Base-by-base conservation (phyloP, 2,888 invertebrate genomes). In the Heteromyza rotundicornis region DNA sequence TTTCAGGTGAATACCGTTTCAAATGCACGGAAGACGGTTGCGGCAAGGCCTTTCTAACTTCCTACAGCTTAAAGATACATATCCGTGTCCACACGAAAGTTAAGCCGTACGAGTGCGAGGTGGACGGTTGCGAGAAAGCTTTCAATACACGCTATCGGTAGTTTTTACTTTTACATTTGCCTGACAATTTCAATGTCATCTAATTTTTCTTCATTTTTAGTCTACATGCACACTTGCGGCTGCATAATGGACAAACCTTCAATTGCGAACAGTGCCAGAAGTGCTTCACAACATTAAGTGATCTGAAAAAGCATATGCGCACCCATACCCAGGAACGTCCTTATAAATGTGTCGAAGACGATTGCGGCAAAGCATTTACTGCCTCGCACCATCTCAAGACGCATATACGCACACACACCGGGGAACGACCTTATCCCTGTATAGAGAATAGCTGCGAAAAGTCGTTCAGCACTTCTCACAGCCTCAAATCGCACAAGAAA, bases 351-450 rank as follows among this genome's bases (percentile, higher is more conserved):
- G 85, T 86, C 51, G 89, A 90, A 75, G 88, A 89, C 67, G 93
- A 92, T 3, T 96, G 96, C 80, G 94, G 93, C 44, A 96, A 96
- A 80, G 92, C 95, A 0, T 97, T 97, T 83, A 92, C 94, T 1
- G 95, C 96, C 19, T 95, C 95, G 53, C 96, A 97, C 83, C 96
- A 96, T 80, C 84, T 97, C 51, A 96, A 96, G 84, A 95, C 95
- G 0, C 96, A 97, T 78, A 87, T 88, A 32, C 87, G 95, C n/a
- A 83, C 82, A 1, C 83, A 83, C 54, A 90, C 92, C 1, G 92
- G 92, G 1, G 89, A 93, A 80, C 87, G 90, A 62, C 93, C 94
- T 0, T 93, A 92, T 81, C 87, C 89, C 0, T 95, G 95, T 79
- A 83, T 86, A 59, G 86, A 87, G 67, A 83, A 82, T 1, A 87